Base-by-base conservation (phyloP, 2,113 vertebrate genomes). In the Baryphthengus martii region DNA sequence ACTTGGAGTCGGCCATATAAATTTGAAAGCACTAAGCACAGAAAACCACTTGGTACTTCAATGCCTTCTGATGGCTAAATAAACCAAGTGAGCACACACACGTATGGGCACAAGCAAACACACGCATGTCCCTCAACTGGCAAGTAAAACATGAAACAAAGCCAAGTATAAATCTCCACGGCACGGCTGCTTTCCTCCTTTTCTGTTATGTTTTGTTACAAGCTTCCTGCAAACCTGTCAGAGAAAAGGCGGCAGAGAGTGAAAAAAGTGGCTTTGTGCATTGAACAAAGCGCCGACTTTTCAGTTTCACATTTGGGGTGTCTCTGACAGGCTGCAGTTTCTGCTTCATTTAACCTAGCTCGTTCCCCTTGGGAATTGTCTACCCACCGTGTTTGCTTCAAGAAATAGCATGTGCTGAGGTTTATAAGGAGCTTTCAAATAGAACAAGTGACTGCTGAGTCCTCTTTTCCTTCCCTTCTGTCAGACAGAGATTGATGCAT, bases 271-370 rank as follows among this genome's bases (percentile, higher is more conserved):
- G 50, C 37, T 82, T 39, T 53, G 29, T 66, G 47, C 33, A 73
- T 8, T 63, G 76, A 93, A 78, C 52, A 92, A 84, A 89, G 49
- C 58, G 55, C 92, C 11, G 6, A 31, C 37, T 76, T 84, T 85
- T 55, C 89, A 44, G 26, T 71, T 94, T 75, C 70, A 44, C 39
- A 31, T 79, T 62, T 71, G 62, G 72, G 67, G 67, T 85, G 61
- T 44, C 78, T 95, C 85, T 92, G 88, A 90, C 82, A 94, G 42
- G 73, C 42, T 83, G 59, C 68, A 70, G 83, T 67, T 97, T 92
- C 83, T 92, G 93, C 89, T 95, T 89, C 95, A 87, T 81, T 92
- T 81, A 81, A 71, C 35, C 4, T 9, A 61, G 33, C 39, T 93
- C 6, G 0, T 87, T 95, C 35, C 73, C 33, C 81, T 83, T 75